Evolutionary conservation across 2,888 invertebrate genomes (phyloP).

Genomic region (Argyra leucocephala): DNA sequence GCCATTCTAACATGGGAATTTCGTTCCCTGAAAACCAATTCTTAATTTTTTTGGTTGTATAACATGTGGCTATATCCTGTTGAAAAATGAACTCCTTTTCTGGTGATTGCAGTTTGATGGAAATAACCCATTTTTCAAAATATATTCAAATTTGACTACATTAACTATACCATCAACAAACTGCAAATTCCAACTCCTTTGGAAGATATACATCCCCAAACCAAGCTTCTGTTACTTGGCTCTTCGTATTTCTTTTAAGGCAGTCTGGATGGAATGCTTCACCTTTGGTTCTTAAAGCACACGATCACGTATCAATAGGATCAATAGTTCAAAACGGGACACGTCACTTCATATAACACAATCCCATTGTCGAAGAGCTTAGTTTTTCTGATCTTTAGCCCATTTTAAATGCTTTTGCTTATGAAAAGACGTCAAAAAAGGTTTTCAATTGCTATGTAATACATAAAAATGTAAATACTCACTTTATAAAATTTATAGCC

Average conservation of each 20-base stretch:
- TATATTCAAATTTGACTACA: slow-evolving; percentile 18
- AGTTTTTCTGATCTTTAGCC: slow-evolving; percentile 15
- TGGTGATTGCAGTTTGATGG: slow-evolving; percentile 19
- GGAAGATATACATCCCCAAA: slow-evolving; percentile 21
- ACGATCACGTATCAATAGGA: slow-evolving; percentile 17
- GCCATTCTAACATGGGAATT: slow-evolving; percentile 8
- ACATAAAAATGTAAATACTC: no score
- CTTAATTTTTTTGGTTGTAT: no score
- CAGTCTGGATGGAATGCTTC: slow-evolving; percentile 20
- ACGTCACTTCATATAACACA: slow-evolving; percentile 19
- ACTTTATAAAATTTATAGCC: no score
- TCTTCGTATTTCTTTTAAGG: slow-evolving; percentile 19
- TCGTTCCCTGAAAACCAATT: no score
- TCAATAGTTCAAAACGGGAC: slow-evolving; percentile 20
- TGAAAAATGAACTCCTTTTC: slow-evolving; percentile 12
- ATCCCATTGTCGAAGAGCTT: slow-evolving; percentile 19
- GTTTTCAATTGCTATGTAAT: slow-evolving; percentile 3
- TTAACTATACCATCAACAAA: slow-evolving; percentile 20
- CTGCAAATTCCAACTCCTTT: slow-evolving; percentile 18
- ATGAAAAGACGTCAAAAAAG: slow-evolving; percentile 14
- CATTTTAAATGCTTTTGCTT: slow-evolving; percentile 18
- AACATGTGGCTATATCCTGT: no score
- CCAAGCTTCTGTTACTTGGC: slow-evolving; percentile 19
- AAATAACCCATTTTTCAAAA: slow-evolving; percentile 19
- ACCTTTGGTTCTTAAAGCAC: slow-evolving; percentile 15